phyloP scores from a whole-genome alignment of 2,888 invertebrate genomes.

The Cheilosia soror region DNA sequence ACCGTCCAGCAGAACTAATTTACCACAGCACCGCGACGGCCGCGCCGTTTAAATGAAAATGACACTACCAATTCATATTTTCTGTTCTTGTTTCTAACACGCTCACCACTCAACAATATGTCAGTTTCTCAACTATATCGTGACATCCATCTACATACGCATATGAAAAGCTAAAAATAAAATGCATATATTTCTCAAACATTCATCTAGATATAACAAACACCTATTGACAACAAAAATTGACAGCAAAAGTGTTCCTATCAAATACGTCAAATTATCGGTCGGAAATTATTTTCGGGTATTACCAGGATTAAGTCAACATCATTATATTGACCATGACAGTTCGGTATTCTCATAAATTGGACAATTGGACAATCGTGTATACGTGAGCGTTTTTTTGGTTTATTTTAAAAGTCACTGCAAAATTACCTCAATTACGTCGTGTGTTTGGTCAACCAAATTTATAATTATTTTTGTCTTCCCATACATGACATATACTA shows the following conservation, averaged over 20 bases:
- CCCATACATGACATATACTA: background rate
- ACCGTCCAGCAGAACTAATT: slow-evolving; percentile 26
- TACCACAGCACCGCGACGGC: background rate
- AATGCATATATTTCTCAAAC: background rate
- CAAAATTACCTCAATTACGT: slow-evolving; percentile 35
- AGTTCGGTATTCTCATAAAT: slow-evolving; percentile 6
- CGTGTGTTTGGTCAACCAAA: slow-evolving; percentile 16
- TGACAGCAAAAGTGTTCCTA: slow-evolving; percentile 53
- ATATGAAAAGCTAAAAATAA: background rate
- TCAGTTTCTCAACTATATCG: background rate
- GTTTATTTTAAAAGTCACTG: slow-evolving; percentile 27
- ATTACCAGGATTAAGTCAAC: slow-evolving; percentile 9
- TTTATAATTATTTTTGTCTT: slow-evolving; percentile 44
- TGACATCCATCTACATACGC: too few species aligned
- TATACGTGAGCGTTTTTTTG: background rate
- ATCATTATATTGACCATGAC: background rate
- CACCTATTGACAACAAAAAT: background rate
- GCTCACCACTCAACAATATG: background rate
- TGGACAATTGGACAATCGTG: slow-evolving; percentile 8
- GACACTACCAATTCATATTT: background rate
- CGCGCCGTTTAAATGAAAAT: background rate
- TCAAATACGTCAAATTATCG: slow-evolving; percentile 35
- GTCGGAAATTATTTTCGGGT: background rate
- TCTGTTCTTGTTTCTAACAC: background rate
- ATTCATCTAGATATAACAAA: slow-evolving; percentile 10